Base-by-base conservation (phyloP, 2,797 vertebrate species). In the Crenuchus spilurus region DNA sequence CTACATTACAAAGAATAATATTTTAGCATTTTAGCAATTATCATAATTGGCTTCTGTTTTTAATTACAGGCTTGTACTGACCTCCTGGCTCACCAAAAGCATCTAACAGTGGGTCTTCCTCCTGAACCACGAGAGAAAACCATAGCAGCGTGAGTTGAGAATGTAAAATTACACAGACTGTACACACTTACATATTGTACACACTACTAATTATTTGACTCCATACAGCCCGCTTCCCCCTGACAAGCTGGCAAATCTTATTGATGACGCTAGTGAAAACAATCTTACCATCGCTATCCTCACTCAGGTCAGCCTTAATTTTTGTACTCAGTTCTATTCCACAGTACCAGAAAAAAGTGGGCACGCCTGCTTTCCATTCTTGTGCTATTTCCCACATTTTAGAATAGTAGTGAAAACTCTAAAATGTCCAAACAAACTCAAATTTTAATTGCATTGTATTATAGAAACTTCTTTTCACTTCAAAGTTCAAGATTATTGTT, bases 101-200 rank as follows among this genome's bases (percentile, higher is more conserved):
- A 94, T 84, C 88, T 93, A 75, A 94, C 92, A 0, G 92, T 94
- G 31, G 92, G 93, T 0, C 82, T 93, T 0, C 98, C 97, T 24
- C 96, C 97, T 0, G 97, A 99, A 77, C 97, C 97, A 13, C 87
- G 95, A 3, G 98, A 99, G 88, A 97, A 96, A 84, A 97, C 96
- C 3, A 97, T 99, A 86, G 93, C 94, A 0, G 90, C 92, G 94
- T 96, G 78, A 92, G 94, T 94, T 18, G 13, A 30, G 26, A 8
- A 41, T 41, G 0, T 16, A 48, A 18, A 30, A 30, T 5, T n/a
- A 49, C 1, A 46, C 10, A 35, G 10, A 16, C 18, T 28, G 28
- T n/a, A n/a, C n/a, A 79, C 3, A 20, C 16, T 68, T 8, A 55
- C 41, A 11, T 46, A 33, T 14, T 28, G 24, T 6, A 65, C 13